Evolutionary conservation across 1,140 invertebrate species (phyloP).

Genomic region (Harlomillsia oculata): DNA sequence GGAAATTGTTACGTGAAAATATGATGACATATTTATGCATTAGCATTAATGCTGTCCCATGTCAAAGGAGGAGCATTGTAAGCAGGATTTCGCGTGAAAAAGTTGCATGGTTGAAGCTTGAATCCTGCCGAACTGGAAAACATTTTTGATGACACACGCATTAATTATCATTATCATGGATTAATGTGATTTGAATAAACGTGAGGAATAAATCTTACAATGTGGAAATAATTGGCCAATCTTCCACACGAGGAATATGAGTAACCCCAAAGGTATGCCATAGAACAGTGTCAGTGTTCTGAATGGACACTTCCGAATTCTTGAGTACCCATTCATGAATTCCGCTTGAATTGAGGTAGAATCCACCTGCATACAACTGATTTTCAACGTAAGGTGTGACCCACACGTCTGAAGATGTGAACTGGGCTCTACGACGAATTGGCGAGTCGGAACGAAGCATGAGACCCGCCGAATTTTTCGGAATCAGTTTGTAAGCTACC

Average conservation of each 20-base stretch:
- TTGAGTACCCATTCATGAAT: conserved; percentile 13
- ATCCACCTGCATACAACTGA: no score
- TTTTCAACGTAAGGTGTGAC: no score
- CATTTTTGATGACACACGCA: no score
- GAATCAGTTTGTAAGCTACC: no score
- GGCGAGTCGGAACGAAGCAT: no score
- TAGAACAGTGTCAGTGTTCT: conserved; percentile 26
- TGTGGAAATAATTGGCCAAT: conserved; percentile 28
- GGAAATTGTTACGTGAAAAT: no score
- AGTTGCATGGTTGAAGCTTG: conserved; percentile 27
- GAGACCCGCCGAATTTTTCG: no score
- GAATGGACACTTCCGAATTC: no score
- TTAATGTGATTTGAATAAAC: background rate
- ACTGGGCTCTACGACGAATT: no score
- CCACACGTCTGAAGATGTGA: no score
- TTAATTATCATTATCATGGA: background rate
- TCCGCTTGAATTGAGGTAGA: conserved; percentile 29
- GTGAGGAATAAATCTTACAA: conserved; percentile 15
- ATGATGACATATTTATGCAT: no score
- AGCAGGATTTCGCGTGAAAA: conserved; percentile 25
- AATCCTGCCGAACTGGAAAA: conserved; percentile 31
- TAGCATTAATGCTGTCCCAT: no score
- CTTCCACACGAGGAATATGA: conserved; percentile 29
- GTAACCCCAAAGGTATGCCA: conserved; percentile 32
- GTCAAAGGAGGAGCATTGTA: conserved; percentile 28